A percentile compares a stretch with the other conserved stretches of the same genome.
Evolutionary conservation across 2,888 invertebrate species (phyloP).

Genomic region (Ephialtes manifestator): DNA sequence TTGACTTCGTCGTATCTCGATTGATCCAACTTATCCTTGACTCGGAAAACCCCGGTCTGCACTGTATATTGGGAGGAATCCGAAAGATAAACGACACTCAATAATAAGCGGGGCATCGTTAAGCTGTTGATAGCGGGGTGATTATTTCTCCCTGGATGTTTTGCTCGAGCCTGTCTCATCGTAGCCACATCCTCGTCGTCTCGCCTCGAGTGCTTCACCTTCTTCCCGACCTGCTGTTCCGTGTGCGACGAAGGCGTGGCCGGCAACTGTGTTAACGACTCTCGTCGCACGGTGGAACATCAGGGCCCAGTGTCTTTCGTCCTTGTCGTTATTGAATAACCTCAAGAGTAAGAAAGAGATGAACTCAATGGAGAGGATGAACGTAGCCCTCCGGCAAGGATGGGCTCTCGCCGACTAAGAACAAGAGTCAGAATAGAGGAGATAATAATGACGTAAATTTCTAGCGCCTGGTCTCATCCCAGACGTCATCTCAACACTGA

Average conservation of each 20-base stretch:
- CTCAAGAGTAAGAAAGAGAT: constrained; percentile 56
- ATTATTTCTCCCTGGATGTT: constrained; percentile 76
- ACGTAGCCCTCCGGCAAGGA: constrained; percentile 77
- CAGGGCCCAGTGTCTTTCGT: constrained; percentile 35
- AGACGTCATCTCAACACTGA: constrained; percentile 65
- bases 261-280: constrained; percentile 80
- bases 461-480: constrained; percentile 14
- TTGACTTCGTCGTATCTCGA: not conserved
- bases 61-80: constrained; percentile 37
- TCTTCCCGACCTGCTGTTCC: constrained; percentile 66
- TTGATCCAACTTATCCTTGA: not conserved
- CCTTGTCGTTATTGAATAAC: not conserved
- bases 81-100: constrained; percentile 74
- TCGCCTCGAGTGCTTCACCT: constrained; percentile 73
- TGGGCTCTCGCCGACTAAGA: constrained; percentile 14
- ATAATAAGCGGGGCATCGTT: constrained; percentile 79
- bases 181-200: constrained; percentile 44
- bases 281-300: constrained; percentile 16
- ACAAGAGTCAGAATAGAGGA: constrained; percentile 31
- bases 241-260: constrained; percentile 78
- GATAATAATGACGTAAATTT: constrained; percentile 63
- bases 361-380: constrained; percentile 68
- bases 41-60: not conserved
- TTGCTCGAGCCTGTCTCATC: constrained; percentile 66
- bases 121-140: constrained; percentile 78